phyloP scores from a whole-genome alignment of 2,797 vertebrate species.

The Sternarchorhynchus goeldii region DNA sequence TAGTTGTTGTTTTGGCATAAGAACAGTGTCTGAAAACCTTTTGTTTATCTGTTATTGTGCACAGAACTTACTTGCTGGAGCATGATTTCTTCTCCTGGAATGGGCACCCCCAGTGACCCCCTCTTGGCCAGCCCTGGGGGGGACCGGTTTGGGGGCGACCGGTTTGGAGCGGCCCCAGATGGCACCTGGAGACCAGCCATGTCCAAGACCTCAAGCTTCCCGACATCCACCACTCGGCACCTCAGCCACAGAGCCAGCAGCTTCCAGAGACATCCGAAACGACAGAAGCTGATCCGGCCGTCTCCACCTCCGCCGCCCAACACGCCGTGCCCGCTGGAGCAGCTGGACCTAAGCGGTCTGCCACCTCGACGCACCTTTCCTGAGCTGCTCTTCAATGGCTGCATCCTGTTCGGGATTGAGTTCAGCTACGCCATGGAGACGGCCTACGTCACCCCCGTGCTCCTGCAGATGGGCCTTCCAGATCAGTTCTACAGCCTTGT shows the following conservation, averaged over 20 bases:
- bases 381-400: constrained; percentile 93
- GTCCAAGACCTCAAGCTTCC: constrained; percentile 81
- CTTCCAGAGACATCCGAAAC: constrained; percentile 95
- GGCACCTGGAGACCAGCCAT: constrained; percentile 75
- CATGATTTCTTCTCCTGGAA: constrained; percentile 80
- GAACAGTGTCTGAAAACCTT: neutral
- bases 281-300: constrained; percentile 87
- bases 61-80: constrained; percentile 65
- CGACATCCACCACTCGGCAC: constrained; percentile 82
- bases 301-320: constrained; percentile 94
- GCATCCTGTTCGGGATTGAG: constrained; percentile 94
- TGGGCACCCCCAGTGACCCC: constrained; percentile 80
- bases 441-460: constrained; percentile 93
- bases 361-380: constrained; percentile 85
- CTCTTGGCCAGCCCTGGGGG: constrained; percentile 77
- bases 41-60: constrained; percentile 32
- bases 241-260: constrained; percentile 98
- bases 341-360: constrained; percentile 87
- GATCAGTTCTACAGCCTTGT: constrained; percentile 96
- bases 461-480: constrained; percentile 96
- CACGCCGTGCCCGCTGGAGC: constrained; percentile 90
- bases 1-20: too few relatives aligned
- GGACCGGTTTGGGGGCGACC: constrained; percentile 61
- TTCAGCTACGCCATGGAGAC: constrained; percentile 99
- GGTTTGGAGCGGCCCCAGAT: constrained; percentile 66